A percentile compares a stretch with the other conserved stretches of the same genome.
Evolutionary conservation across 2,797 vertebrate species (phyloP).

Genomic region (Heterohyrax brucei): DNA sequence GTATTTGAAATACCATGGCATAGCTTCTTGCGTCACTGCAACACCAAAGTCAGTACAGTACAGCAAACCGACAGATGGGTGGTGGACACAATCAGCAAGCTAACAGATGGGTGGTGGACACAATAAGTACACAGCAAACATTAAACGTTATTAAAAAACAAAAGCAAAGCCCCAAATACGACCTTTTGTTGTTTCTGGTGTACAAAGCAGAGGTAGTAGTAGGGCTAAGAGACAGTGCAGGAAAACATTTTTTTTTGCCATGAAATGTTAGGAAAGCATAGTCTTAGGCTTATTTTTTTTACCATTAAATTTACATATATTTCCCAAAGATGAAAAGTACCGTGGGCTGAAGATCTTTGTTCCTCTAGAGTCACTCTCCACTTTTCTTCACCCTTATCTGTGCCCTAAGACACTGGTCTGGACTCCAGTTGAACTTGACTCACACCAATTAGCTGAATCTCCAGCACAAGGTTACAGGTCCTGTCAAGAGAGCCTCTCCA

Average conservation of each 20-base stretch:
- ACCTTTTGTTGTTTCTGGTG: not conserved
- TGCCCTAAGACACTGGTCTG: not conserved
- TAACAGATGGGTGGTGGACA: not conserved
- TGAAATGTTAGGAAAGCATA: not conserved
- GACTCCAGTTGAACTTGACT: not conserved
- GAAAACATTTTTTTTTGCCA: not conserved
- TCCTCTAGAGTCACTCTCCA: not conserved
- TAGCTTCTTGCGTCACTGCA: too few relatives aligned
- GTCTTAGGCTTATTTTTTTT: not conserved
- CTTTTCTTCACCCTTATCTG: not conserved
- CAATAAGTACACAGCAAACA: not conserved
- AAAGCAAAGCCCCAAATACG: not conserved
- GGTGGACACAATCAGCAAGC: too few relatives aligned
- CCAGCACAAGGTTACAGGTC: not conserved
- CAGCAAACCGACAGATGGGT: too few relatives aligned
- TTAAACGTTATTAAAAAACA: not conserved
- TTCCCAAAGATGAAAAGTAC: not conserved
- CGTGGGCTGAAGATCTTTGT: not conserved
- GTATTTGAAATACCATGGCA: too few relatives aligned
- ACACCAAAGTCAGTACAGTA: too few relatives aligned
- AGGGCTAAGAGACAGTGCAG: not conserved
- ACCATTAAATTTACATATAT: not conserved
- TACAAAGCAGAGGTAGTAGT: not conserved
- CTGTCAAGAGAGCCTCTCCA: not conserved
- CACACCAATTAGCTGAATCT: not conserved